A percentile compares a stretch with the other conserved stretches of the same genome.
Evolutionary conservation across 1,140 invertebrate genomes (phyloP).

Genomic region (Agraylea sexmaculata): DNA sequence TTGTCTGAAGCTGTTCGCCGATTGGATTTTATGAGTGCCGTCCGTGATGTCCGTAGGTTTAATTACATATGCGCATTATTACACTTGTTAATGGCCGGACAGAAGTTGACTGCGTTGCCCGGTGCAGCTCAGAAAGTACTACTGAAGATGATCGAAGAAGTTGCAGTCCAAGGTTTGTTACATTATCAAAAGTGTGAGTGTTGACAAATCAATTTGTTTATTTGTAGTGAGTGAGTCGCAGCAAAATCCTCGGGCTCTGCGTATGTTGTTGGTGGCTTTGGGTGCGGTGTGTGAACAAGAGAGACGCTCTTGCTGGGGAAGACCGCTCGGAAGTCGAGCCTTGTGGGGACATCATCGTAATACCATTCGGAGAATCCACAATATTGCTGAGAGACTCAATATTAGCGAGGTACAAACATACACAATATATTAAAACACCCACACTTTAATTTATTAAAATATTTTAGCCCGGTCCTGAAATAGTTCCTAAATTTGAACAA

Average conservation of each 20-base stretch:
- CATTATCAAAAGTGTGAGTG: no score
- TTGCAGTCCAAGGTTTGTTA: conserved; percentile 74
- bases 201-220: no score
- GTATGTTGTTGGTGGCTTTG: conserved; percentile 63
- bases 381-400: conserved; percentile 67
- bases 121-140: conserved; percentile 89
- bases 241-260: conserved; percentile 74
- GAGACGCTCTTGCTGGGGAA: conserved; percentile 66
- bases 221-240: conserved; percentile 68
- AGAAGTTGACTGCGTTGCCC: conserved; percentile 71
- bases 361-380: conserved; percentile 71
- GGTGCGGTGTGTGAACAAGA: conserved; percentile 52
- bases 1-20: conserved; percentile 89
- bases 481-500: conserved; percentile 72
- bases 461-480: conserved; percentile 67
- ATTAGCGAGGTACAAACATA: conserved; percentile 52
- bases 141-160: conserved; percentile 87
- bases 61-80: conserved; percentile 93
- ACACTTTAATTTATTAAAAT: conserved; percentile 7
- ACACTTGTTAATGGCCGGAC: conserved; percentile 73
- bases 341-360: conserved; percentile 82
- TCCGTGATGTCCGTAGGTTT: conserved; percentile 85
- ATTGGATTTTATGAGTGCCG: conserved; percentile 87
- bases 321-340: conserved; percentile 72
- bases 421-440: conserved; percentile 7